Percentiles rank a stretch among this genome's conserved stretches.
Evolutionary conservation across 1,140 invertebrate species (phyloP).

Genomic region (Procambarus clarkii): DNA sequence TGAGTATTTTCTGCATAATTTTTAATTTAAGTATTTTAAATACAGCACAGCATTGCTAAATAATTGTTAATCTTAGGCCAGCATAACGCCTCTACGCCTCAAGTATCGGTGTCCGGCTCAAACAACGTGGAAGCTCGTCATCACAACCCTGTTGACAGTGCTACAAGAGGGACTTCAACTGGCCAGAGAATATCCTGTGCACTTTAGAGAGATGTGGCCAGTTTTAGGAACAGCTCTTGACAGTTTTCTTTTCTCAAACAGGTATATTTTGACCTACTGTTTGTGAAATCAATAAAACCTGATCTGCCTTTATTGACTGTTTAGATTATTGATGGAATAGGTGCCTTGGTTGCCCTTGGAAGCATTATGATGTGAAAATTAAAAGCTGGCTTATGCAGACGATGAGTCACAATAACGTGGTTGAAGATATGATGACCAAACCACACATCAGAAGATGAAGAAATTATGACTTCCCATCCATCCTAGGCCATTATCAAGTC

Average conservation of each 20-base stretch:
- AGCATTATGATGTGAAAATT: no score
- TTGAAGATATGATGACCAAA: no score
- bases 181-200: constrained; percentile 85
- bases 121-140: constrained; percentile 90
- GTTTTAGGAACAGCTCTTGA: constrained; percentile 90
- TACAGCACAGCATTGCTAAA: neutral
- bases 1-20: no score
- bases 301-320: no score
- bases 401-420: no score
- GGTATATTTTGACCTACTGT: constrained; percentile 76
- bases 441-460: no score
- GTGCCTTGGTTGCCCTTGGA: no score
- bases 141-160: constrained; percentile 87
- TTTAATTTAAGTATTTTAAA: neutral
- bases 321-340: no score
- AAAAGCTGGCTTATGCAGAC: no score
- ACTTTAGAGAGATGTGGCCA: constrained; percentile 87
- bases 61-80: constrained; percentile 27
- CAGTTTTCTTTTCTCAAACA: constrained; percentile 92
- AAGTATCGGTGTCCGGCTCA: constrained; percentile 90
- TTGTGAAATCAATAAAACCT: no score
- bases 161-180: constrained; percentile 90
- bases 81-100: constrained; percentile 82
- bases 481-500: no score
- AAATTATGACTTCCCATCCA: no score